Conservation (phyloP, 2,113 vertebrate genomes). For the Vidua macroura region DNA sequence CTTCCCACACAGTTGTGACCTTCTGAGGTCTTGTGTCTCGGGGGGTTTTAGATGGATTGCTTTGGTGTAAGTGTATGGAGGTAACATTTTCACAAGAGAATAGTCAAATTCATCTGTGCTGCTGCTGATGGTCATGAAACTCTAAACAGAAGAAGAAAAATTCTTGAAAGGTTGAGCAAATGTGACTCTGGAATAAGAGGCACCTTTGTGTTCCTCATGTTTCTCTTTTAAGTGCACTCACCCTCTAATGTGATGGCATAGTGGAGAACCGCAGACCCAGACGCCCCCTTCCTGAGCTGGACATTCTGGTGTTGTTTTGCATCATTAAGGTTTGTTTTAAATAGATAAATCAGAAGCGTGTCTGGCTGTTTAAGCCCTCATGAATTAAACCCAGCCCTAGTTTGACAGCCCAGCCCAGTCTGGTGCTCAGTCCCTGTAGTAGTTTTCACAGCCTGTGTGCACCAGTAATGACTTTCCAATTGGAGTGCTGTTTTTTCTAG, state of each 20-base stretch:
- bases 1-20: background rate
- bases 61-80: background rate
- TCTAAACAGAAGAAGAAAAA: background rate
- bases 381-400: conserved; percentile 25
- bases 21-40: background rate
- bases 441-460: conserved; percentile 31
- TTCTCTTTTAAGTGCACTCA: background rate
- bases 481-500: conserved; percentile 26
- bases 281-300: background rate
- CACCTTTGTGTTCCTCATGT: background rate
- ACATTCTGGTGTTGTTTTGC: background rate
- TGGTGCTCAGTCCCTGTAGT: background rate
- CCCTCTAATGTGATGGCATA: background rate
- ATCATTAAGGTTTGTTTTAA: background rate
- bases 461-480: conserved; percentile 44
- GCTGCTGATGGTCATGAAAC: background rate
- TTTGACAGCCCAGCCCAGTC: conserved; percentile 20
- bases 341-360: background rate
- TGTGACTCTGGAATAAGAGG: background rate
- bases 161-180: background rate
- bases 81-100: conserved; percentile 68
- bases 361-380: conserved; percentile 19
- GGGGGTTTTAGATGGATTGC: background rate
- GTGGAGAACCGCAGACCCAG: background rate
- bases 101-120: background rate